Evolutionary conservation across 2,113 vertebrate genomes (phyloP), one percentile per base, ranked within the genome.

Genomic region (Phrynosoma blainvillii): DNA sequence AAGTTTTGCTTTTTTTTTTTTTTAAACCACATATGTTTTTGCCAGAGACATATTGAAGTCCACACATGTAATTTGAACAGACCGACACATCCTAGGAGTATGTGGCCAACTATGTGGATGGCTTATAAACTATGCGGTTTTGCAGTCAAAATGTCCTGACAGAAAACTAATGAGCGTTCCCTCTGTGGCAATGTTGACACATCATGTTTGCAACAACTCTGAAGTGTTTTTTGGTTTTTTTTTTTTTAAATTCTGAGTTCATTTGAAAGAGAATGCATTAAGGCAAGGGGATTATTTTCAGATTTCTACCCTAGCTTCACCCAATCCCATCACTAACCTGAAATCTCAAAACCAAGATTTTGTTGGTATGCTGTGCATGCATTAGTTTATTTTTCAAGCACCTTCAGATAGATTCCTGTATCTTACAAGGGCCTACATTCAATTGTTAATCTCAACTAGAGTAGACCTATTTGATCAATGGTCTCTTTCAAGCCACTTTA

Each of bases 61-160:
- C 36, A 13, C 56, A 30, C 32, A 65, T 62, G 52, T 40, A 40
- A 62, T 62, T 25, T 30, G 73, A 76, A 27, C n/a, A 42, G 36
- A 42, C 36, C n/a, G 32, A 40, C 32, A 76, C 23, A 76, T 65
- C 54, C 32, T 62, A 25, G 56, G 30, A 27, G 23, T 42, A 62
- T 13, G 13, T 30, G 30, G 20, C 21, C 42, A 32, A n/a, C 68
- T 56, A 59, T 62, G 30, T 54, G 83, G 47, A 11, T 36, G 12
- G 56, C 13, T 76, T 12, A 77, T 40, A 62, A 65, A 14, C 84
- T 76, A 20, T 56, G 70, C 70, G 36, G 82, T 16, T 23, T 42
- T 56, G 30, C 30, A 82, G 81, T 47, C 62, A 74, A 75, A 74
- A 84, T 59, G 70, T 40, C 83, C 18, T 75, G 83, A 75, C 52